These are phyloP conservation scores for Aegotheles bennettii DNA, from an alignment of 2,113 vertebrate genomes.

Conservation along the genomic window DNA sequence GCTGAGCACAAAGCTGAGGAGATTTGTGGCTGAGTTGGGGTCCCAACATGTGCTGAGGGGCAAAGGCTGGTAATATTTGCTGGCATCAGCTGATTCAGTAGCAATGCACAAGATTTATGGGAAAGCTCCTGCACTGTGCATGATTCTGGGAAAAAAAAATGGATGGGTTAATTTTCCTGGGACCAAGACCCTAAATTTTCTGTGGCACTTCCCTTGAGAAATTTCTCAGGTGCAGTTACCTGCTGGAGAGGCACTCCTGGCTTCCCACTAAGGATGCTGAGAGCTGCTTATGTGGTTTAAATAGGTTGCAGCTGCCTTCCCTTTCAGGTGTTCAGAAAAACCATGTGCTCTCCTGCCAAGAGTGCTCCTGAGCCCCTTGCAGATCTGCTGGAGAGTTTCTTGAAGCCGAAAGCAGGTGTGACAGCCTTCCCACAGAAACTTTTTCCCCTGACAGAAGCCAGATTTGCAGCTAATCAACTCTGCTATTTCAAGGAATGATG, in stretches of 20 bases:
- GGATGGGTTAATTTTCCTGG: not conserved
- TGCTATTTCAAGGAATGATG: accelerated
- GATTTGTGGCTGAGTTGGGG: not conserved
- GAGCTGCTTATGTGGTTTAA: not conserved
- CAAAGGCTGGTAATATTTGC: not conserved
- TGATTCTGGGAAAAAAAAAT: not conserved
- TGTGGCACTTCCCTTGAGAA: not conserved
- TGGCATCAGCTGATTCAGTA: not conserved
- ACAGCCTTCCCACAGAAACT: not conserved
- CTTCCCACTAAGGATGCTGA: not conserved
- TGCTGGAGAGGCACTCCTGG: not conserved
- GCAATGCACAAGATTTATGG: not conserved
- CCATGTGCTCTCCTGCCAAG: not conserved
- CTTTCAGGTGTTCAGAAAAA: not conserved
- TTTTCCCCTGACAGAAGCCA: not conserved
- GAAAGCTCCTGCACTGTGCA: not conserved
- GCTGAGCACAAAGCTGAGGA: accelerated
- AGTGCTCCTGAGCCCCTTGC: not conserved
- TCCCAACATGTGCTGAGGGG: not conserved
- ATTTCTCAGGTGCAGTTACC: not conserved
- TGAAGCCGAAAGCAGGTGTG: not conserved
- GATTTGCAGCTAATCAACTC: not conserved
- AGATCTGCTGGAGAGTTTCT: not conserved
- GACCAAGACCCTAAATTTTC: not conserved
- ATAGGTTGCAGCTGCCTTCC: not conserved